Base-by-base conservation (phyloP, 1,140 invertebrate species). In the Cherax destructor region DNA sequence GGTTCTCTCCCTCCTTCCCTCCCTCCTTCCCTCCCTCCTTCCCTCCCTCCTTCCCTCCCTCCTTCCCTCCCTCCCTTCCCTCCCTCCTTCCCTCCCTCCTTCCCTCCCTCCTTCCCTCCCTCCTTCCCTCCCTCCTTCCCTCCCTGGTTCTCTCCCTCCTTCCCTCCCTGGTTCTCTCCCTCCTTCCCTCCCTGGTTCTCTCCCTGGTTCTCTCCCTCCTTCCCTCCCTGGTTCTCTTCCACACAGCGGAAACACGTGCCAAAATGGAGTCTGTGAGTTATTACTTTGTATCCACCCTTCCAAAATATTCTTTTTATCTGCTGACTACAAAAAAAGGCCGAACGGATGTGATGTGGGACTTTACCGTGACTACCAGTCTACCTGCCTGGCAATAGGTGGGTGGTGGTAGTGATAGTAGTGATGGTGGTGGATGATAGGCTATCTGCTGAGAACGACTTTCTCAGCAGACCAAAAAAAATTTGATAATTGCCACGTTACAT, bases 361-460 rank as follows among this genome's bases (percentile, higher is more conserved):
- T 86, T 21, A 86, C 84, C 84, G 84, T 86, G 84, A 86, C 84
- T 77, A 52, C 77, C 74, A 41, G 41, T 86, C 74, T 86, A 77
- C 56, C n/a, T 86, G 61, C n/a, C 72, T 16, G 61, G 61, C 13
- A 5, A 7, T 65, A 5, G 56, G 61, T 65, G 61, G 13, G 11
- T 16, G 9, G 61, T 5, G 13, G 30, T 11, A 81, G 50, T n/a
- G 49, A 11, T 10, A 49, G 79, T 11, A 7, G 41, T 10, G 72
- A 50, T 9, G 41, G 77, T 10, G 79, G 41, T 4, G 79, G 79
- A 4, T 21, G 41, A 18, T 1, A 50, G 9, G 18, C 30, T 41
- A 41, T 41, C 30, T 41, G 30, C 30, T 41, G 30, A 41, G 30
- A 41, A 41, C 0, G 2, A 41, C 0, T 41, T 41, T 41, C 30